phyloP scores from a whole-genome alignment of 2,113 vertebrate species.

The Hystrix brachyura region DNA sequence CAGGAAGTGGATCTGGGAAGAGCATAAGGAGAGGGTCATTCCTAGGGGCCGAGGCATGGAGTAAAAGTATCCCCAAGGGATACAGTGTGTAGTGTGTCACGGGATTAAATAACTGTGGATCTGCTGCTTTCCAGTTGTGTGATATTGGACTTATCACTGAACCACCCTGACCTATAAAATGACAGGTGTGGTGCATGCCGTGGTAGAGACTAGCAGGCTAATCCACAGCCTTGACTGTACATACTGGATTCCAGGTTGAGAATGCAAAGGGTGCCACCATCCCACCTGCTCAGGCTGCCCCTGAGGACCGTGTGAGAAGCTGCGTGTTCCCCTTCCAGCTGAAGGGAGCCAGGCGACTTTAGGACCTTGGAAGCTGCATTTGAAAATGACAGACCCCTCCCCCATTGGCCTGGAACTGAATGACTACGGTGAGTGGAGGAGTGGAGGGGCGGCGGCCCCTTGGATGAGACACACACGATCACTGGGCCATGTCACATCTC shows the following conservation, averaged over 20 bases:
- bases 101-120: not conserved
- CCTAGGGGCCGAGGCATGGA: not conserved
- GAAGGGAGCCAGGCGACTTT: not conserved
- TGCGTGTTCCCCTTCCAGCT: not conserved
- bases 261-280: not conserved
- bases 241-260: not conserved
- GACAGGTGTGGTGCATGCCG: fast-evolving
- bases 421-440: not conserved
- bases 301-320: not conserved
- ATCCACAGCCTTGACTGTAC: not conserved
- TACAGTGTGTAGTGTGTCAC: not conserved
- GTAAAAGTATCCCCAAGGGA: not conserved
- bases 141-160: not conserved
- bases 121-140: not conserved
- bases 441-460: not conserved
- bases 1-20: constrained; percentile 93
- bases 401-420: not conserved
- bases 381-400: not conserved
- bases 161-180: not conserved
- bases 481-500: not conserved
- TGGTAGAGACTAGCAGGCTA: not conserved
- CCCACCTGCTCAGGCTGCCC: not conserved
- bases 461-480: not conserved
- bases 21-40: not conserved
- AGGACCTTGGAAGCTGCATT: not conserved